These are phyloP conservation scores for Etheostoma nigrum DNA, from an alignment of 2,797 vertebrate genomes.

Conservation along the genomic window DNA sequence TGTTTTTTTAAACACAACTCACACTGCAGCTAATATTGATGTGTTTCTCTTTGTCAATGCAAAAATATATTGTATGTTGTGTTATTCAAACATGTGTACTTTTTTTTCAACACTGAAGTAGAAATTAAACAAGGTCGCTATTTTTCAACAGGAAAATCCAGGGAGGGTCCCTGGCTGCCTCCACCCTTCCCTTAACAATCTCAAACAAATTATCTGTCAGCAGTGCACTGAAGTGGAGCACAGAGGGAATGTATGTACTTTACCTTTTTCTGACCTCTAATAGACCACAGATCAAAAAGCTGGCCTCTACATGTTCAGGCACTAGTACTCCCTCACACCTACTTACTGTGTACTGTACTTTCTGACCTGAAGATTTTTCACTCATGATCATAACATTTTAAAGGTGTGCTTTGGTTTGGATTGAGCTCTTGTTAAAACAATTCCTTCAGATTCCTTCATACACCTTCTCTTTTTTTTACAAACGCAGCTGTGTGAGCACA, in stretches of 20 bases:
- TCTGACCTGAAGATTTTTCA: neutral
- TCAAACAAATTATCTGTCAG: neutral
- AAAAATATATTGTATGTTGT: neutral
- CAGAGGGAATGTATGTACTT: neutral
- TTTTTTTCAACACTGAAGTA: neutral
- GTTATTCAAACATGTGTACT: too few species aligned
- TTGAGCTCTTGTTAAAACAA: neutral
- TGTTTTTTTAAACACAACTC: neutral
- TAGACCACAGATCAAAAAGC: neutral
- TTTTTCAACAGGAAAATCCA: neutral
- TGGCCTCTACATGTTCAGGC: neutral
- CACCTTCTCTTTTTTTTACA: neutral
- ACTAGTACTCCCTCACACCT: neutral
- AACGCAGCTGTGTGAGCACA: neutral
- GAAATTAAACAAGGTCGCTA: neutral
- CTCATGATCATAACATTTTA: neutral
- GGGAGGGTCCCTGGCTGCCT: neutral
- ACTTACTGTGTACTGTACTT: neutral
- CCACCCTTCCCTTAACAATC: constrained; percentile 7
- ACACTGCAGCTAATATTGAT: neutral
- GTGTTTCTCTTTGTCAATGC: neutral
- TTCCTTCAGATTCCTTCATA: neutral
- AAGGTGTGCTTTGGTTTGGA: neutral
- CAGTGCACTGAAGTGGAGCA: accelerated
- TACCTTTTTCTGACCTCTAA: neutral